Base-by-base conservation (phyloP, 2,113 vertebrate species). In the Phalacrocorax pelagicus region DNA sequence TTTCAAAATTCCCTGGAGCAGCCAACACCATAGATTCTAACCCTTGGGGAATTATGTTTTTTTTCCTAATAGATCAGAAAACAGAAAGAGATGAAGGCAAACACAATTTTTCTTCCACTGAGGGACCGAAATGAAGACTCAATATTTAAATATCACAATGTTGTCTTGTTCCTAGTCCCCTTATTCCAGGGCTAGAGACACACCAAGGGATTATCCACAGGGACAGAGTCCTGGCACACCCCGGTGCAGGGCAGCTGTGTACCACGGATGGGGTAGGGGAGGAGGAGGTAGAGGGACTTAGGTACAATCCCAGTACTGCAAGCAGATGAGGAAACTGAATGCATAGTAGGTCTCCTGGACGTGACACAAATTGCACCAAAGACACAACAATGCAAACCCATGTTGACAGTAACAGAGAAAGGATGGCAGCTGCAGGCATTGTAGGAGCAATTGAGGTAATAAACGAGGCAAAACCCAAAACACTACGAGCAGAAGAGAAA, bases 11-110 rank as follows among this genome's bases (percentile, higher is more conserved):
- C 24, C 9, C 36, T 59, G 36, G 29, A 80, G 15, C n/a, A 73
- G 80, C 17, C 1, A 0, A 59, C 15, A 46, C 17, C 24, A 27
- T 0, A 0, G 7, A 55, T 24, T 90, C 17, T n/a, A 72, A 2
- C 18, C 44, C 46, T 36, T 38, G 15, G 21, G 30, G 18, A 86
- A 86, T 73, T 80, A 46, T 38, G 38, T 24, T 72, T 42, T 22
- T 80, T 51, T 3, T 82, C 18, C 29, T 78, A 54, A 34, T 2
- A 30, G 29, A 63, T 13, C 46, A 90, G 40, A 32, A 16, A 57
- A 63, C 5, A 54, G 34, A 59, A 36, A 58, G 12, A 73, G 92
- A 90, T 42, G 29, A 70, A 77, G 12, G 21, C 7, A 82, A 82
- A 44, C 6, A 49, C 12, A 58, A 8, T 8, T 66, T 38, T 69